Evolutionary conservation across 2,888 invertebrate genomes (phyloP), one percentile per base, ranked within the genome.

Genomic region (Perizoma affinitatum): DNA sequence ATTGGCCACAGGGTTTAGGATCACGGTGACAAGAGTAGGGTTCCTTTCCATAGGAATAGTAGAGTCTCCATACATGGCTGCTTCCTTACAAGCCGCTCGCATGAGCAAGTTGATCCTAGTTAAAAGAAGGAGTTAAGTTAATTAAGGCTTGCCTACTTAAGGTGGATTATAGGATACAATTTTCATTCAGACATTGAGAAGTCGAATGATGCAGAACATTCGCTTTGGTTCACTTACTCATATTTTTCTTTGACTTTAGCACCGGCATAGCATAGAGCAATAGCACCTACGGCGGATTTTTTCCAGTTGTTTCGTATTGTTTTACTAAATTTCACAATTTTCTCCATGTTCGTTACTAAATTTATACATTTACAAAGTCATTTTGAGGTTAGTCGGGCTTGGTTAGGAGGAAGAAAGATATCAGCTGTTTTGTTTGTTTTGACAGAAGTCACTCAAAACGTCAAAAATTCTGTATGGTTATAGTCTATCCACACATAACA

Each of bases 1-100:
- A 73, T 96, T 96, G 0, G 98, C 97, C 33, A 96, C 96, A 22
- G 98, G 98, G 90, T 98, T 98, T 54, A 98, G 90, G 73, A 98
- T 96, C 0, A 99, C 96, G 0, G 98, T 96, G 0, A 98, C 92
- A 67, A 95, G 94, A 64, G 96, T 94, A 0, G 96, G 96, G 68
- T 94, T 94, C 34, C 92, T 77, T 0, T 94, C 92, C 61, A 91
- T 83, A 1, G 94, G 89, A 49, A 96, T 90, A 4, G 94, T 83
- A 60, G 92, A 79, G 66, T 96, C 94, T 3, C 97, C 97, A 88
- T 95, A 96, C 73, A 90, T 88, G 38, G 93, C 93, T 0, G 97
- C 97, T 83, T 96, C 95, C 80, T 95, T 93, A 78, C 98, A 97
- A 71, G 96, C 96, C 11, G 94, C 93, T 76, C 95, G 93, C 96